phyloP scores from a whole-genome alignment of 2,888 invertebrate genomes.

The Archaeoteleia sp. region DNA sequence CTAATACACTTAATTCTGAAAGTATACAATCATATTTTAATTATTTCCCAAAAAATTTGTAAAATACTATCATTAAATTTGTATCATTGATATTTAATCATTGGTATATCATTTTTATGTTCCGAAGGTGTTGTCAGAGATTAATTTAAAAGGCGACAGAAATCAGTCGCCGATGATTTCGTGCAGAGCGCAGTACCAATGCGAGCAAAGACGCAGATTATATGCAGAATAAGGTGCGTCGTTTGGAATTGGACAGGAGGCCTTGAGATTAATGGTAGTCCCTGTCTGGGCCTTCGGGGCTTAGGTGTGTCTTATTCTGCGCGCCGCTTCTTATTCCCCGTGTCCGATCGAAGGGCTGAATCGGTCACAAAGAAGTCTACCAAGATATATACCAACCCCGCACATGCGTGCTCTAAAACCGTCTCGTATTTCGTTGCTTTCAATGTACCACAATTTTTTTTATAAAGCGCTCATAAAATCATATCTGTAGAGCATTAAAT shows the following conservation, averaged over 20 bases:
- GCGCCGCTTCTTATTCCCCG: slow-evolving; percentile 28
- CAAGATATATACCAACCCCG: slow-evolving; percentile 25
- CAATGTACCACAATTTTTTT: slow-evolving; percentile 14
- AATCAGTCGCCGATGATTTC: slow-evolving; percentile 51
- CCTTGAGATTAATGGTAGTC: slow-evolving; percentile 63
- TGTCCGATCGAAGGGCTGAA: slow-evolving; percentile 39
- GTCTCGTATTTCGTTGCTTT: slow-evolving; percentile 23
- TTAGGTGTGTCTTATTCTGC: slow-evolving; percentile 60
- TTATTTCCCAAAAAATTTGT: no score
- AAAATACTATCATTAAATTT: no score
- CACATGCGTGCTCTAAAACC: not conserved
- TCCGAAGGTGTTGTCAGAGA: no score
- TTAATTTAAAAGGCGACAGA: no score
- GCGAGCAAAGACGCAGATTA: slow-evolving; percentile 39
- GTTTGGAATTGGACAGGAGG: slow-evolving; percentile 51
- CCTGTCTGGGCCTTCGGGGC: slow-evolving; percentile 63
- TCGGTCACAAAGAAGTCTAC: slow-evolving; percentile 40
- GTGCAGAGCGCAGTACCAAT: slow-evolving; percentile 37
- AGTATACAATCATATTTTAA: no score
- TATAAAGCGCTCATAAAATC: no score
- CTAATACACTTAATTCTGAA: no score
- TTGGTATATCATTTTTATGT: no score
- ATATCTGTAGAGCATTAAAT: no score
- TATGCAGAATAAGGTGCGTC: slow-evolving; percentile 50
- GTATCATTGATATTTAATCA: no score